Conservation (phyloP, 1,140 invertebrate genomes). For the Manduca sexta region DNA sequence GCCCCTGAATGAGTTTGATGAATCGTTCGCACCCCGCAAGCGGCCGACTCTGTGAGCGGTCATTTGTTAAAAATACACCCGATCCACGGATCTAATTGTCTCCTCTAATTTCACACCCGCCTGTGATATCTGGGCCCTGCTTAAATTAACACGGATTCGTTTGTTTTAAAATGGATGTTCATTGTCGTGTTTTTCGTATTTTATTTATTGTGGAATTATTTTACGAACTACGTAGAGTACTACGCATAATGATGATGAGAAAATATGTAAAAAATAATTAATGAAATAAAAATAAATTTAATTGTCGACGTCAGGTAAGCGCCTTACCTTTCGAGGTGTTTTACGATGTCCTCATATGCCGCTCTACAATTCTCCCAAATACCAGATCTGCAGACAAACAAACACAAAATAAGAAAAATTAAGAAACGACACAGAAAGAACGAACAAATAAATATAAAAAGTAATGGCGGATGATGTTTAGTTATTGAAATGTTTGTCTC, state of each 20-base stretch:
- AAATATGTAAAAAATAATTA: constrained; percentile 16
- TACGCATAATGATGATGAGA: constrained; percentile 10
- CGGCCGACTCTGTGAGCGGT: constrained; percentile 41
- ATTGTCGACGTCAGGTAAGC: neutral
- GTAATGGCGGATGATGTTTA: constrained; percentile 1
- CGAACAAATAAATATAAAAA: constrained; percentile 21
- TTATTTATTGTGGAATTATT: no score
- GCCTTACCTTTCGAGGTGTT: constrained; percentile 91
- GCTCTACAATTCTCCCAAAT: constrained; percentile 95
- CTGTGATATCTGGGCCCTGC: constrained; percentile 52
- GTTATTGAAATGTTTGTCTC: neutral
- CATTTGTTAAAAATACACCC: constrained; percentile 73
- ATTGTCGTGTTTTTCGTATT: no score
- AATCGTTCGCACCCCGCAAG: constrained; percentile 59
- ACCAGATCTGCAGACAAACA: constrained; percentile 82
- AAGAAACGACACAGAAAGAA: constrained; percentile 32
- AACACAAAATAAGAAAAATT: constrained; percentile 61
- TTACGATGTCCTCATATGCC: constrained; percentile 94
- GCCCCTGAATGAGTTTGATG: constrained; percentile 71
- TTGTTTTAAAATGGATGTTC: constrained; percentile 4
- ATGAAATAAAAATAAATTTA: constrained; percentile 4
- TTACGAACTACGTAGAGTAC: no score
- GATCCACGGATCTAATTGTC: constrained; percentile 71
- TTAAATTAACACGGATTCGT: constrained; percentile 40
- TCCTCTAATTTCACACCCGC: constrained; percentile 70